A percentile compares a stretch with the other conserved stretches of the same genome.
These are phyloP conservation scores for Antheraea assamensis DNA, from an alignment of 2,888 invertebrate genomes.

Conservation along the genomic window DNA sequence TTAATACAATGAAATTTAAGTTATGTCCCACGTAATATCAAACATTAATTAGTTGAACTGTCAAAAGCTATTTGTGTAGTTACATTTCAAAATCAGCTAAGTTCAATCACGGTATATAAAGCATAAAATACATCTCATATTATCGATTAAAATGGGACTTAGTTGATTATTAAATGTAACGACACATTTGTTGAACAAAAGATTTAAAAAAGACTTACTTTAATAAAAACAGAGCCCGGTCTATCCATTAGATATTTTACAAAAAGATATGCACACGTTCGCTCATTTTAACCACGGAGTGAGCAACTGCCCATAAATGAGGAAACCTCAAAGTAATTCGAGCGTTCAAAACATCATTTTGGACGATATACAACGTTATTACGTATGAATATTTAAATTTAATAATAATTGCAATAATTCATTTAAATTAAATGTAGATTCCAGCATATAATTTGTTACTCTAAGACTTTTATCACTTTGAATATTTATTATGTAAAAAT, in stretches of 20 bases:
- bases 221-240: constrained; percentile 7
- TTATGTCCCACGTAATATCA: not conserved
- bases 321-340: constrained; percentile 48
- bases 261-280: constrained; percentile 33
- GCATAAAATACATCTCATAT: too few relatives aligned
- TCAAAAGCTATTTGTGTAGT: too few relatives aligned
- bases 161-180: too few relatives aligned
- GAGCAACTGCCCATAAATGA: constrained; percentile 39
- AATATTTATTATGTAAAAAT: not conserved
- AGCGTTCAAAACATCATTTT: constrained; percentile 30
- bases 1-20: not conserved
- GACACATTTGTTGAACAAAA: not conserved
- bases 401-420: not conserved
- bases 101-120: too few relatives aligned
- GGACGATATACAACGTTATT: not conserved
- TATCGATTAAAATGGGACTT: too few relatives aligned
- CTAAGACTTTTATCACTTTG: not conserved
- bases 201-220: not conserved
- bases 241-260: constrained; percentile 14
- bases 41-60: not conserved
- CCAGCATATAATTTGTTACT: not conserved
- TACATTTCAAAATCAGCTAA: too few relatives aligned
- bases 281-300: constrained; percentile 37
- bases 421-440: not conserved
- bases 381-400: not conserved